These are phyloP conservation scores for Eupristina koningsbergeri DNA, from an alignment of 1,140 invertebrate genomes.

Conservation along the genomic window DNA sequence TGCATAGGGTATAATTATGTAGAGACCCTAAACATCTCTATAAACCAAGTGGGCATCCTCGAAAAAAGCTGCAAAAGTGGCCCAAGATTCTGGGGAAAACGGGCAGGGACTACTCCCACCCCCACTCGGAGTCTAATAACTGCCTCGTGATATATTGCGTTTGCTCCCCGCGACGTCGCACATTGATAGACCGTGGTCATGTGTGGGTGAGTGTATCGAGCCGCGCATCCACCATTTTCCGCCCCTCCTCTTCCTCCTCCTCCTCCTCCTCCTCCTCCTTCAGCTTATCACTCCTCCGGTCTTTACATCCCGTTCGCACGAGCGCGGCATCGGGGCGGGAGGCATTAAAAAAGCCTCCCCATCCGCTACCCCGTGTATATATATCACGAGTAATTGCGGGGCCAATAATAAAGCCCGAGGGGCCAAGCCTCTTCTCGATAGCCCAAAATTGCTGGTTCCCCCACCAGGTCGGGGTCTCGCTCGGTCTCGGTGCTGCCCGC, in stretches of 20 bases:
- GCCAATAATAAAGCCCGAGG: constrained; percentile 70
- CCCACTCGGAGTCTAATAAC: background rate
- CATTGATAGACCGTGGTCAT: background rate
- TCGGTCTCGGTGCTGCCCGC: constrained; percentile 55
- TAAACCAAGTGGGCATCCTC: background rate
- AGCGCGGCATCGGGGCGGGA: background rate
- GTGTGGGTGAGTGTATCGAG: background rate
- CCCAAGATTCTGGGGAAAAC: background rate
- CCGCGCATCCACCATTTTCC: background rate
- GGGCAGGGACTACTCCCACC: background rate
- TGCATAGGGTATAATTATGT: constrained; percentile 28
- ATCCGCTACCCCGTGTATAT: constrained; percentile 22
- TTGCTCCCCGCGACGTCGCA: constrained; percentile 13
- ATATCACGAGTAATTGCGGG: constrained; percentile 55
- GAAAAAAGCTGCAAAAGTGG: background rate
- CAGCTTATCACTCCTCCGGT: constrained; percentile 31
- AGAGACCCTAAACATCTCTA: constrained; percentile 35
- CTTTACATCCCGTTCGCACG: constrained; percentile 28
- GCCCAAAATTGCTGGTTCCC: constrained; percentile 66
- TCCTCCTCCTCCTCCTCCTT: constrained; percentile 36
- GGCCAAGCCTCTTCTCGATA: constrained; percentile 58
- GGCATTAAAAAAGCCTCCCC: constrained; percentile 31
- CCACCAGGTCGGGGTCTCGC: constrained; percentile 51
- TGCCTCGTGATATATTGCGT: constrained; percentile 40
- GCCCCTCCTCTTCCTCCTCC: constrained; percentile 39